phyloP scores from a whole-genome alignment of 2,113 vertebrate species.

The Daubentonia madagascariensis region DNA sequence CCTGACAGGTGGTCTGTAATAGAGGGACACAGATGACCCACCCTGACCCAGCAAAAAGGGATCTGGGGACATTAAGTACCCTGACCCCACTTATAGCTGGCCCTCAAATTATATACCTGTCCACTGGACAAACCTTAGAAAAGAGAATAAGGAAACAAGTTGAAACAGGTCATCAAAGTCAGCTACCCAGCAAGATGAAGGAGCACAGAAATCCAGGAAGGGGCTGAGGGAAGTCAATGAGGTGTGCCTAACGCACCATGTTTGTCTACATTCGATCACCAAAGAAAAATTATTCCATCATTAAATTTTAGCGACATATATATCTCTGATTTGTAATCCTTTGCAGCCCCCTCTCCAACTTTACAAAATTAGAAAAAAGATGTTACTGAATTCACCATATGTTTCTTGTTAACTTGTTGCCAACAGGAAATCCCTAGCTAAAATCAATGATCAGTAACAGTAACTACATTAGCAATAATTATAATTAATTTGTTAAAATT shows the following conservation, averaged over 20 bases:
- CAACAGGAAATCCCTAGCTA: neutral
- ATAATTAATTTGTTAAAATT: neutral
- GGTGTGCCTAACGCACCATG: accelerated
- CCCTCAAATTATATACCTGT: neutral
- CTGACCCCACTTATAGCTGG: neutral
- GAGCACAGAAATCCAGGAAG: neutral
- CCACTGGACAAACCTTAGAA: neutral
- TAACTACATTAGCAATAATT: neutral
- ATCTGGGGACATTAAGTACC: neutral
- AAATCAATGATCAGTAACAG: neutral
- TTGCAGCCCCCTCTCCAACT: neutral
- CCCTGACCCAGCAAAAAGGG: neutral
- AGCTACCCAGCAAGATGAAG: neutral
- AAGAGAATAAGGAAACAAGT: neutral
- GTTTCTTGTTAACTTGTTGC: neutral
- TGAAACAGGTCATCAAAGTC: neutral
- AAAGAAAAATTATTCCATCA: neutral
- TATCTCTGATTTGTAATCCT: neutral
- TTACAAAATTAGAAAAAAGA: neutral
- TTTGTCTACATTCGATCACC: neutral
- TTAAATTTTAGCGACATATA: neutral
- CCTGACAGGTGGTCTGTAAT: neutral
- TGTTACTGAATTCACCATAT: neutral
- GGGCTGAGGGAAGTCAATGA: neutral
- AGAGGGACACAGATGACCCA: neutral